Evolutionary conservation across 2,797 vertebrate genomes (phyloP), one percentile per base, ranked within the genome.

Genomic region (Heliangelus exortis): DNA sequence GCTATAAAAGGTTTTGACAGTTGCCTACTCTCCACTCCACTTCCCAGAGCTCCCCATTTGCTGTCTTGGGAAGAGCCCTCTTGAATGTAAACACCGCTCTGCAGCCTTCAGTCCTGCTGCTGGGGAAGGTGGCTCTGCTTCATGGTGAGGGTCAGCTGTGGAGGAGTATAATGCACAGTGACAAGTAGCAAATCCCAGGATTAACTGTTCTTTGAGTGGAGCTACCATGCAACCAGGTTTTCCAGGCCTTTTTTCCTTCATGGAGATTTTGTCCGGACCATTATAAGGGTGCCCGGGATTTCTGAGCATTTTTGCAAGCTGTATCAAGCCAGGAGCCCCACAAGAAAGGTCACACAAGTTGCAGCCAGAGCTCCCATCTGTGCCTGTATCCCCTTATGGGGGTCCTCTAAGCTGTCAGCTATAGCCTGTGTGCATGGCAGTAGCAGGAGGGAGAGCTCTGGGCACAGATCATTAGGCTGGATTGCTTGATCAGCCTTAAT

Each of bases 111-210:
- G 89, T 33, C 34, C 45, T 81, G 73, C 81, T 66, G 88, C 80
- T 90, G 74, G 50, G 85, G 71, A 47, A 48, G 8, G 80, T 31
- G 2, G 59, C 39, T 55, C 61, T 86, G 73, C 79, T 73, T 58
- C 58, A 21, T 2, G 8, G 58, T 76, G 76, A 73, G 87, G 85
- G 59, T 86, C 82, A 89, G 59, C 57, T 84, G 79, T 59, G 85
- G 79, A 62, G 91, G 58, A 72, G 61, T 2, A 63, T 76, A 81
- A 87, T 82, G 55, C 48, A 16, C 84, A 66, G 68, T 68, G 69
- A 79, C 85, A 92, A 85, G 89, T 92, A 95, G 88, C 88, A 95
- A 92, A 91, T 71, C 77, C 48, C 83, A 74, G 71, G 94, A 95
- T 92, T 95, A 95, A 79, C 48, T 76, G 69, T 76, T 92, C 80